Percentiles rank a stretch among this genome's conserved stretches.
Conservation (phyloP, 2,888 invertebrate species). For the Troilus luridus region DNA sequence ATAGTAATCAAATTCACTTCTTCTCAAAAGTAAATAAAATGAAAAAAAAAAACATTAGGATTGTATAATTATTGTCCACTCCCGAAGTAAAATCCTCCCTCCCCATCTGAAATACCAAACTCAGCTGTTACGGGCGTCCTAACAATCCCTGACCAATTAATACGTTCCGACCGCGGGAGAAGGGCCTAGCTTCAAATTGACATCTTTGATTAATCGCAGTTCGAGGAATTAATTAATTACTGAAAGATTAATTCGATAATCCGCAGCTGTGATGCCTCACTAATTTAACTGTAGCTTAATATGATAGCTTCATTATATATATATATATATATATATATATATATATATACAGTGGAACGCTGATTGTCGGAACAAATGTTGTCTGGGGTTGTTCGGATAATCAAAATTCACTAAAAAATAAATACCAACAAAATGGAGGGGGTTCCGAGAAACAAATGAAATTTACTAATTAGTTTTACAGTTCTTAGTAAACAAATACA, state of each 20-base stretch:
- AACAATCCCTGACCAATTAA: not conserved
- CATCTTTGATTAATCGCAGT: conserved; percentile 8
- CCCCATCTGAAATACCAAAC: not conserved
- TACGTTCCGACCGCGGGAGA: not conserved
- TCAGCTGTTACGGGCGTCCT: not conserved
- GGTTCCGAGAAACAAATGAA: too few relatives aligned
- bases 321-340: too few relatives aligned
- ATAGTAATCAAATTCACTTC: too few relatives aligned
- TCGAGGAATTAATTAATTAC: not conserved
- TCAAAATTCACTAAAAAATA: too few relatives aligned
- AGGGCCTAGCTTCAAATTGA: not conserved
- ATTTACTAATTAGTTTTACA: too few relatives aligned
- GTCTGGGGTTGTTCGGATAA: too few relatives aligned
- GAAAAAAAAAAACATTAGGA: too few relatives aligned
- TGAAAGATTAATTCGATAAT: not conserved
- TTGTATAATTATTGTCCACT: not conserved
- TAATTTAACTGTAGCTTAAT: not conserved
- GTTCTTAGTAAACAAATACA: too few relatives aligned
- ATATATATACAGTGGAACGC: too few relatives aligned
- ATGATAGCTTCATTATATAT: not conserved
- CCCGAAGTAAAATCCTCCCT: not conserved
- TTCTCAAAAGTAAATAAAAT: too few relatives aligned
- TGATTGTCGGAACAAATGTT: too few relatives aligned
- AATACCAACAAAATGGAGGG: too few relatives aligned
- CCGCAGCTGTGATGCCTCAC: not conserved